Conservation (phyloP, 2,797 vertebrate species). For the Lophius americanus region DNA sequence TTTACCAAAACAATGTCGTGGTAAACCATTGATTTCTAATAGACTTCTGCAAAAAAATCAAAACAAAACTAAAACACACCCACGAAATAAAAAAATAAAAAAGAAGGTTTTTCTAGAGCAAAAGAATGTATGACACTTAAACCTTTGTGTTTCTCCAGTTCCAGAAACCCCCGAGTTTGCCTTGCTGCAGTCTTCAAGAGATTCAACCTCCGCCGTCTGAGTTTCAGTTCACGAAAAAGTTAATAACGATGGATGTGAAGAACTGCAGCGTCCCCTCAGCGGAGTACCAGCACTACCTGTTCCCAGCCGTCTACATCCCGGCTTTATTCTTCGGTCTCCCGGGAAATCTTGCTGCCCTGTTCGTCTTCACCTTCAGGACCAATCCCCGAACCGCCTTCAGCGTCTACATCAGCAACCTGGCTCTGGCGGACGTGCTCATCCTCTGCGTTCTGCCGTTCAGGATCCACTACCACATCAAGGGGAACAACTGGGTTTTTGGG, state of each 20-base stretch:
- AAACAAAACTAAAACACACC: too few relatives aligned
- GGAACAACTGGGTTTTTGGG: constrained; percentile 84
- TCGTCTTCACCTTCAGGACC: constrained; percentile 68
- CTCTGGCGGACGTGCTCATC: constrained; percentile 78
- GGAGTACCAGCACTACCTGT: constrained; percentile 81
- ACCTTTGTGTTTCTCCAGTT: constrained; percentile 24
- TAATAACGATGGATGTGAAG: constrained; percentile 50
- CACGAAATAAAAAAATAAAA: too few relatives aligned
- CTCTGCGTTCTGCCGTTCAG: constrained; percentile 83
- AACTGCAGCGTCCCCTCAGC: constrained; percentile 40
- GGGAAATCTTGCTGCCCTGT: constrained; percentile 79
- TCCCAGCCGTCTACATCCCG: constrained; percentile 75
- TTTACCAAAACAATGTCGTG: too few relatives aligned
- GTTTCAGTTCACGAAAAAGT: background rate
- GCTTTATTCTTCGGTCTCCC: constrained; percentile 82
- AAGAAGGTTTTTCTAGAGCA: background rate
- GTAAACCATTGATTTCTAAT: too few relatives aligned
- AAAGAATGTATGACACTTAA: background rate
- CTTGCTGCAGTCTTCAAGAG: constrained; percentile 18
- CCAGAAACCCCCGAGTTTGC: constrained; percentile 3
- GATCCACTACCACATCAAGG: constrained; percentile 84
- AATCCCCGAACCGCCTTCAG: constrained; percentile 70
- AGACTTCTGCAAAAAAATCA: too few relatives aligned
- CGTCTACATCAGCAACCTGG: constrained; percentile 84
- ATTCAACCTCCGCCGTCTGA: background rate